Conservation (phyloP, 1,140 invertebrate genomes). For the Sarcophaga peregrina region DNA sequence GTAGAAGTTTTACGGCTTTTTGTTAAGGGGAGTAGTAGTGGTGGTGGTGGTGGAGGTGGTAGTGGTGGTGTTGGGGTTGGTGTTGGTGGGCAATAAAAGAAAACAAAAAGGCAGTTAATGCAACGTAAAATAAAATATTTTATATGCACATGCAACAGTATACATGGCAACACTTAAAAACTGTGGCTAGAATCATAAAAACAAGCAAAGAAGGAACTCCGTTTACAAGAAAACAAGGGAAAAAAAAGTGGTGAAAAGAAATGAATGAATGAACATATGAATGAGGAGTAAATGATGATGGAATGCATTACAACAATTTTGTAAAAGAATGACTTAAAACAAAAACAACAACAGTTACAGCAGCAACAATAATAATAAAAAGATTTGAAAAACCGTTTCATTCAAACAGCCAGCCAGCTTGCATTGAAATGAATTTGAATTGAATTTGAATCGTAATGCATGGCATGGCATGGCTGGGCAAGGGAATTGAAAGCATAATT, state of each 20-base stretch:
- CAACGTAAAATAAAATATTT: background rate
- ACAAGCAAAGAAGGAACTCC: background rate
- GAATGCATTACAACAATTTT: background rate
- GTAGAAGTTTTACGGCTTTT: too few species aligned
- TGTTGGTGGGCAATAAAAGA: background rate
- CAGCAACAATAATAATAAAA: background rate
- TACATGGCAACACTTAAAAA: background rate
- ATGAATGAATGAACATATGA: slow-evolving; percentile 3
- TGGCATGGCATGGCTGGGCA: too few species aligned
- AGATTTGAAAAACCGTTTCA: background rate
- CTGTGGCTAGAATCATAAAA: background rate
- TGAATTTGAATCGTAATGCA: too few species aligned
- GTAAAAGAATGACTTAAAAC: background rate
- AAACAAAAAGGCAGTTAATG: background rate
- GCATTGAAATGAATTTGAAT: too few species aligned
- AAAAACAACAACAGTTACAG: background rate
- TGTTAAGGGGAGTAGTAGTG: too few species aligned
- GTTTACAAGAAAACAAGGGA: background rate
- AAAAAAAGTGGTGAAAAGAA: background rate
- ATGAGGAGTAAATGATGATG: slow-evolving; percentile 6
- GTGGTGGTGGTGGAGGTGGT: too few species aligned
- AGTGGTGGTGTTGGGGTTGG: too few species aligned
- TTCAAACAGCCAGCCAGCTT: background rate
- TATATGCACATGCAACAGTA: slow-evolving; percentile 5
- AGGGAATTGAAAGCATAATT: slow-evolving; percentile 10